Percentiles rank a stretch among this genome's conserved stretches.
Evolutionary conservation across 2,113 vertebrate species (phyloP).

Genomic region (Dipodomys stephensi): DNA sequence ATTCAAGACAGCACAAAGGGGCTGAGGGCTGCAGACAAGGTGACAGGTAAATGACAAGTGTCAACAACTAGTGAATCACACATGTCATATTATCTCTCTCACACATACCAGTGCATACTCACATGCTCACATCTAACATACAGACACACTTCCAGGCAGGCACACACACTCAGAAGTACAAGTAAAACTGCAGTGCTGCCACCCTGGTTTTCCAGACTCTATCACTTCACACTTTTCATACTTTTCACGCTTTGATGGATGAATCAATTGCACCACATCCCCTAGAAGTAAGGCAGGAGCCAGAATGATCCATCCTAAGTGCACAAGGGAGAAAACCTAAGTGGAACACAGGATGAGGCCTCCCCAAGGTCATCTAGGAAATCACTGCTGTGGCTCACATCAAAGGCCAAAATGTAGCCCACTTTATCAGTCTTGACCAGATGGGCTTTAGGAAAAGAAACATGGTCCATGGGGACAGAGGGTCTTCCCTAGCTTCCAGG

Average conservation of each 20-base stretch:
- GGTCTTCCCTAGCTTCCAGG: background rate
- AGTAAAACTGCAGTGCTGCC: fast-evolving
- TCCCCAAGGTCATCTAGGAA: constrained; percentile 48
- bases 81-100: too few species aligned
- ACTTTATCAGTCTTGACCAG: fast-evolving
- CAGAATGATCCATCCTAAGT: constrained; percentile 30
- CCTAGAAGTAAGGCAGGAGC: constrained; percentile 57
- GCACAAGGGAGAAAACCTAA: constrained; percentile 19
- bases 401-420: background rate
- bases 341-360: background rate
- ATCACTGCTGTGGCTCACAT: background rate
- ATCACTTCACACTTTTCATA: background rate
- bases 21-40: background rate
- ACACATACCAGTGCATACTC: background rate
- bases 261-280: constrained; percentile 68
- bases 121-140: background rate
- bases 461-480: background rate
- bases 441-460: background rate
- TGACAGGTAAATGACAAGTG: background rate
- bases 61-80: background rate
- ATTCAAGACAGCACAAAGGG: background rate
- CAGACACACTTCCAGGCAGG: too few species aligned
- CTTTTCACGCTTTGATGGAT: background rate
- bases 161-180: background rate
- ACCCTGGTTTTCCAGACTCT: background rate